These are phyloP conservation scores for Erpornis zantholeuca DNA, from an alignment of 2,113 vertebrate genomes.

Conservation along the genomic window DNA sequence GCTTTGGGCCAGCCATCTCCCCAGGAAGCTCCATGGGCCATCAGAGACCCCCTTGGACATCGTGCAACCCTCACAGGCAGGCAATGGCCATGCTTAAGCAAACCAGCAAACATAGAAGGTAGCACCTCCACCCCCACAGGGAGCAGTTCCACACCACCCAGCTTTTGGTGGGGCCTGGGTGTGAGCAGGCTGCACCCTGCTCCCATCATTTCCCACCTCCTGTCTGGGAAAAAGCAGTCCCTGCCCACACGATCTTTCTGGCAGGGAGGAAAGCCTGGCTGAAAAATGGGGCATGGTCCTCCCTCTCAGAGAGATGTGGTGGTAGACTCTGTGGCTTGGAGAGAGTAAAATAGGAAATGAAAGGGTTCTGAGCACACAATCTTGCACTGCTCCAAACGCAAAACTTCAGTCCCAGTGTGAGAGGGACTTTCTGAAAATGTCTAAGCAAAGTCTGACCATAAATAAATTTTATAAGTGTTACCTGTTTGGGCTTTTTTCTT, in stretches of 20 bases:
- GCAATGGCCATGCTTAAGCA: background rate
- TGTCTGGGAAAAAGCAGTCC: background rate
- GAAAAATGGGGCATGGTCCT: background rate
- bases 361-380: background rate
- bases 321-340: background rate
- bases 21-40: background rate
- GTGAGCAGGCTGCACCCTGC: background rate
- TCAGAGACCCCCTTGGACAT: background rate
- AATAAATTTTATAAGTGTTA: background rate
- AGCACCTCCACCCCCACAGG: background rate
- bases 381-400: background rate
- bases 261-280: background rate
- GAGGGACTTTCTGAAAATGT: background rate
- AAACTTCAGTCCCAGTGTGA: background rate
- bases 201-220: background rate
- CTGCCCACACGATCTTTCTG: background rate
- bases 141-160: background rate
- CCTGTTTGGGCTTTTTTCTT: background rate
- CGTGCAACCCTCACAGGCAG: background rate
- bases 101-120: background rate
- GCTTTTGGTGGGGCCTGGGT: background rate
- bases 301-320: fast-evolving
- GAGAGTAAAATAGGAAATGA: background rate
- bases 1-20: background rate
- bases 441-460: background rate